A percentile compares a stretch with the other conserved stretches of the same genome.
Conservation (phyloP, 2,113 vertebrate genomes). For the Ochotona princeps region DNA sequence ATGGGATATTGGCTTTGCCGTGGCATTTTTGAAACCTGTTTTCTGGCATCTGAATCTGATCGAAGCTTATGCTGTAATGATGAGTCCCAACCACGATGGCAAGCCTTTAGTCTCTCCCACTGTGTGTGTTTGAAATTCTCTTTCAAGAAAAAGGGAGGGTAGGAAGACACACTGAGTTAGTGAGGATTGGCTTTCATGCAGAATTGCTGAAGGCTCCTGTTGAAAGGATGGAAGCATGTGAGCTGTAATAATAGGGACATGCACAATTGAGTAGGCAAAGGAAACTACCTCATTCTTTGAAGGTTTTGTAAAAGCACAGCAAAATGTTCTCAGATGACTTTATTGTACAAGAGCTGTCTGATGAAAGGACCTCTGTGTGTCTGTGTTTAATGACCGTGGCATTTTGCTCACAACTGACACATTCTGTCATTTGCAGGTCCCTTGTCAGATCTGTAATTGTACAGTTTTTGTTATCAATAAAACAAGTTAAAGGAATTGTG, state of each 20-base stretch:
- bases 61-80: not conserved
- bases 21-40: not conserved
- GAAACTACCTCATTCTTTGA: conserved; percentile 86
- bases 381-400: conserved; percentile 82
- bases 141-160: conserved; percentile 17
- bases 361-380: conserved; percentile 81
- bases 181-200: conserved; percentile 67
- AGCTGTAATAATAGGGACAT: conserved; percentile 67
- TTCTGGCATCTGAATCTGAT: conserved; percentile 3
- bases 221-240: conserved; percentile 69
- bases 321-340: conserved; percentile 80
- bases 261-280: conserved; percentile 77
- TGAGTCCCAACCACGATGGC: not conserved
- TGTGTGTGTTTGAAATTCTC: conserved; percentile 44
- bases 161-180: conserved; percentile 70
- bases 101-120: conserved; percentile 10
- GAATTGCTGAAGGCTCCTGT: conserved; percentile 65
- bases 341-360: conserved; percentile 79
- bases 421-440: conserved; percentile 80
- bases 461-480: conserved; percentile 86
- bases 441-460: conserved; percentile 83
- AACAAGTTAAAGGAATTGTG: conserved; percentile 81
- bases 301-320: conserved; percentile 86
- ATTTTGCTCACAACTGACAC: conserved; percentile 83
- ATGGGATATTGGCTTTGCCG: not conserved